Evolutionary conservation across 2,888 invertebrate species (phyloP), one percentile per base, ranked within the genome.

Genomic region (Octodonta nipae): DNA sequence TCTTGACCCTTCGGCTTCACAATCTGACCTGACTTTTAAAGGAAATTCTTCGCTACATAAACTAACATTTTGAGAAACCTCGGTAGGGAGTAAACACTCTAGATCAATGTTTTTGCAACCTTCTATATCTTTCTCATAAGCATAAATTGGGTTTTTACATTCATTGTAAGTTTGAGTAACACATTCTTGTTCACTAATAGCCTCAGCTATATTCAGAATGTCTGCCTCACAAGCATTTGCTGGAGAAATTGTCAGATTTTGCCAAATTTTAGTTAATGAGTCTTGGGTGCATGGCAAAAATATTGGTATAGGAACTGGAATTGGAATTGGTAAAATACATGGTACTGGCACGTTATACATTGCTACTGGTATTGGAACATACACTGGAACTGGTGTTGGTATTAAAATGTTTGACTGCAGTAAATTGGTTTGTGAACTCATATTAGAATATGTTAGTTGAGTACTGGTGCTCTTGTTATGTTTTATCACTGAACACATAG

Each of bases 241-340:
- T 22, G 4, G n/a, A n/a, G n/a, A n/a, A n/a, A n/a, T n/a, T n/a
- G n/a, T n/a, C n/a, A n/a, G n/a, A n/a, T n/a, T n/a, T n/a, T n/a
- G n/a, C n/a, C n/a, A n/a, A n/a, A n/a, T n/a, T n/a, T n/a, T n/a
- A 52, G 88, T 87, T 1, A 79, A 69, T 0, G 81, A 79, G 50
- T 84, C 83, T 47, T 81, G 71, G 1, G 85, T 82, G 0, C 85
- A 86, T 1, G 88, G 88, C 44, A 89, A 77, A 51, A 88, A 86
- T 30, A 86, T 68, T 0, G 89, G 89, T 1, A 86, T 78, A 0
- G 87, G 86, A 36, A 89, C 74, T 0, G 84, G 81, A 2, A 88
- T 52, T 1, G 87, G 84, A 41, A 89, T 74, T 2, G 87, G 84
- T 1, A 87, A 64, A 0, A 86, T 83, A 1, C 81, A 70, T 0